Conservation (phyloP, 1,140 invertebrate species). For the Drosophila ananassae region DNA sequence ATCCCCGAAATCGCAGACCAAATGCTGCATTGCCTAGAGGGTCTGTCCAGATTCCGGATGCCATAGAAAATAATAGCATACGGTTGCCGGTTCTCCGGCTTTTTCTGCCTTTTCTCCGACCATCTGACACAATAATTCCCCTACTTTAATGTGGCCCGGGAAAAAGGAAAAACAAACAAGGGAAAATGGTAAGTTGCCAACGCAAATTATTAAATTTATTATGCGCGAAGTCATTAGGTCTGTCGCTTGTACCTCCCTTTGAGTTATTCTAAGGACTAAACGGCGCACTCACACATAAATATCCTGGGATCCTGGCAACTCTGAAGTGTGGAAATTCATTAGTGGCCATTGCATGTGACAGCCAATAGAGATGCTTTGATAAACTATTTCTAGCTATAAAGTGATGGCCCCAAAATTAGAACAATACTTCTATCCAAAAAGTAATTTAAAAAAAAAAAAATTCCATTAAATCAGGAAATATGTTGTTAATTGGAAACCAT, state of each 20-base stretch:
- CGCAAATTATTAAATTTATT: constrained; percentile 60
- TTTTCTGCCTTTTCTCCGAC: constrained; percentile 5
- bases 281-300: constrained; percentile 32
- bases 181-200: constrained; percentile 22
- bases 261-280: constrained; percentile 25
- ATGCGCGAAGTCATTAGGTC: constrained; percentile 55
- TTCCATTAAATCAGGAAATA: not conserved
- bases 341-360: constrained; percentile 33
- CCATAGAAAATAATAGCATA: constrained; percentile 69
- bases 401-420: not conserved
- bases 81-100: constrained; percentile 30
- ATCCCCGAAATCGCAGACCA: constrained; percentile 37
- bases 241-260: constrained; percentile 30
- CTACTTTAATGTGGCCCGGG: constrained; percentile 13
- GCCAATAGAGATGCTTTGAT: constrained; percentile 22
- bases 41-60: constrained; percentile 54
- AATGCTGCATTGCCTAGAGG: constrained; percentile 65
- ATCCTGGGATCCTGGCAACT: constrained; percentile 6
- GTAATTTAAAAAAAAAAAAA: not conserved
- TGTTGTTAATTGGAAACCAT: not conserved
- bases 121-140: constrained; percentile 75
- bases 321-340: constrained; percentile 31
- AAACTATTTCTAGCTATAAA: not conserved
- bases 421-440: not conserved
- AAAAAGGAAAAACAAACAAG: constrained; percentile 19